A percentile compares a stretch with the other conserved stretches of the same genome.
phyloP scores from a whole-genome alignment of 2,888 invertebrate species.

The Chironomus tentans region DNA sequence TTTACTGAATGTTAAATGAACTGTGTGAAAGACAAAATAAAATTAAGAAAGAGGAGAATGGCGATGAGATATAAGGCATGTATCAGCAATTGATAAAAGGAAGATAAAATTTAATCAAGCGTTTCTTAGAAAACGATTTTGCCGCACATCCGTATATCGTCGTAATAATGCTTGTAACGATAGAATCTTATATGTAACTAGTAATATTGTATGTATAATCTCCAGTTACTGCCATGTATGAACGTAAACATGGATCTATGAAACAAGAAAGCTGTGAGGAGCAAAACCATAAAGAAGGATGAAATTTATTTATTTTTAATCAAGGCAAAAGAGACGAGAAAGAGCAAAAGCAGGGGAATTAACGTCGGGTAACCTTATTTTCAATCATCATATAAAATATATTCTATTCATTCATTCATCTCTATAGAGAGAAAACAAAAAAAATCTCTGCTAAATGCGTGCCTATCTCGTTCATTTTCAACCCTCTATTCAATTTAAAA shows the following conservation, averaged over 20 bases:
- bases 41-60: not conserved
- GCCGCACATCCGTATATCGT: not conserved
- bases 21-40: conserved; percentile 10
- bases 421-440: not conserved
- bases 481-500: not conserved
- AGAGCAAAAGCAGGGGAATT: conserved; percentile 19
- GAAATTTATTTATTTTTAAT: conserved; percentile 26
- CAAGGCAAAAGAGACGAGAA: conserved; percentile 6
- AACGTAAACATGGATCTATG: not conserved
- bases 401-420: not conserved
- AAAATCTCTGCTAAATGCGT: not conserved
- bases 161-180: no score
- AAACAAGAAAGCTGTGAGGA: not conserved
- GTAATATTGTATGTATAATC: not conserved
- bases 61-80: not conserved
- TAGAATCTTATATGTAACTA: no score
- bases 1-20: conserved; percentile 24
- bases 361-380: conserved; percentile 18
- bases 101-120: conserved; percentile 22
- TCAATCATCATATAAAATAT: conserved; percentile 1
- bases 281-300: conserved; percentile 3
- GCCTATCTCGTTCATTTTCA: not conserved
- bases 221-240: not conserved
- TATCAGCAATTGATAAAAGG: conserved; percentile 24
- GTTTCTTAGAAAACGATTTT: conserved; percentile 1